Evolutionary conservation across 2,797 vertebrate species (phyloP).

Genomic region (Sebastolobus altivelis): DNA sequence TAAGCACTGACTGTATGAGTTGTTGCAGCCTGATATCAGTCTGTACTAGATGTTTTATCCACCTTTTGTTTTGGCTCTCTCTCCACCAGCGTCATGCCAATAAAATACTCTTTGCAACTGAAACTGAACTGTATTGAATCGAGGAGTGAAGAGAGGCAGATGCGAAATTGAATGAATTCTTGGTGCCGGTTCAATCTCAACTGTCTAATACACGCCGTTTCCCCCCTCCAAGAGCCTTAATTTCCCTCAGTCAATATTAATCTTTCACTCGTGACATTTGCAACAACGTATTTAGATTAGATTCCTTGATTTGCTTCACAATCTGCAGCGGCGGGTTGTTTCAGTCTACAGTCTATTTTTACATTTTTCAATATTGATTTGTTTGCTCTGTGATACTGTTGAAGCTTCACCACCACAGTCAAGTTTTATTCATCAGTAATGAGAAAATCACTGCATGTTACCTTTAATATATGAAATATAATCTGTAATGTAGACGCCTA

Average conservation of each 20-base stretch:
- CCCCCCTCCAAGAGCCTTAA: constrained; percentile 46
- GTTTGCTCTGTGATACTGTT: constrained; percentile 2
- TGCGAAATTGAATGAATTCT: constrained; percentile 62
- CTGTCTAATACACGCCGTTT: constrained; percentile 33
- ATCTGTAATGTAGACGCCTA: background rate
- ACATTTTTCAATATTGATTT: constrained; percentile 16
- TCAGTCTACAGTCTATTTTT: constrained; percentile 28
- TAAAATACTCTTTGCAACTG: constrained; percentile 15
- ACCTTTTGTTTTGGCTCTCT: constrained; percentile 22
- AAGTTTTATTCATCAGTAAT: constrained; percentile 6
- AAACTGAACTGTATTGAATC: constrained; percentile 39
- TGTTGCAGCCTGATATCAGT: background rate
- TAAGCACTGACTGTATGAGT: background rate
- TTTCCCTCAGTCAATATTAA: constrained; percentile 73
- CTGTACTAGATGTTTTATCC: constrained; percentile 25
- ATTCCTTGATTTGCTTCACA: constrained; percentile 52
- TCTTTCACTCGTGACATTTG: constrained; percentile 67
- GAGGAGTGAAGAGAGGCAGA: constrained; percentile 37
- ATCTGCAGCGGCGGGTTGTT: constrained; percentile 14
- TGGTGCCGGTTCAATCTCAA: constrained; percentile 51
- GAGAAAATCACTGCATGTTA: constrained; percentile 7
- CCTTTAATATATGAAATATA: background rate
- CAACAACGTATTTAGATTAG: constrained; percentile 53
- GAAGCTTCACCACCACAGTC: background rate
- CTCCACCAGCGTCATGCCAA: constrained; percentile 17